Evolutionary conservation across 1,140 invertebrate genomes (phyloP).

Genomic region (Aphaenogaster ashmeadi): DNA sequence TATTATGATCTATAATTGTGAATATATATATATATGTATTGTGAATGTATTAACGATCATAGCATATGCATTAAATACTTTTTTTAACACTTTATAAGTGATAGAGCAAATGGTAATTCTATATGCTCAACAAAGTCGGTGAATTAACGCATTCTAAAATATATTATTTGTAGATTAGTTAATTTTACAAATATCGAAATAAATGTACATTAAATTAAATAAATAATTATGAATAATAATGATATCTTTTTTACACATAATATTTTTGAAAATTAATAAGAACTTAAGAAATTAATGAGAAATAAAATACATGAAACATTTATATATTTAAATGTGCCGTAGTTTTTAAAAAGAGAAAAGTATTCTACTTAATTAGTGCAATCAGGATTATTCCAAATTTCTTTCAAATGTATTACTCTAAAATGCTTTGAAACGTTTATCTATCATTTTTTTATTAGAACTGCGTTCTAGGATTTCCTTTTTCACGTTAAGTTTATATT

Average conservation of each 20-base stretch:
- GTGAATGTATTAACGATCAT: neutral
- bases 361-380: neutral
- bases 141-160: neutral
- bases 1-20: neutral
- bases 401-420: neutral
- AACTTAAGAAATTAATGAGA: neutral
- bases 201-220: neutral
- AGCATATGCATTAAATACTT: neutral
- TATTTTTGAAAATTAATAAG: neutral
- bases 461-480: neutral
- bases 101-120: neutral
- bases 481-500: neutral
- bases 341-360: neutral
- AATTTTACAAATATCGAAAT: slow-evolving; percentile 6
- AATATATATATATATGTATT: neutral
- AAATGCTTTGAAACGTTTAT: neutral
- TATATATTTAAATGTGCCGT: neutral
- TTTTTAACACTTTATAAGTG: neutral
- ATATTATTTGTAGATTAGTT: neutral
- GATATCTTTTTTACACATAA: neutral
- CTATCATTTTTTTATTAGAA: neutral
- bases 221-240: neutral
- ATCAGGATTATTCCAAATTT: neutral
- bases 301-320: neutral
- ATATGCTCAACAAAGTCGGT: neutral